Conservation (phyloP, 1,140 invertebrate genomes). For the Wiebesia pumilae region DNA sequence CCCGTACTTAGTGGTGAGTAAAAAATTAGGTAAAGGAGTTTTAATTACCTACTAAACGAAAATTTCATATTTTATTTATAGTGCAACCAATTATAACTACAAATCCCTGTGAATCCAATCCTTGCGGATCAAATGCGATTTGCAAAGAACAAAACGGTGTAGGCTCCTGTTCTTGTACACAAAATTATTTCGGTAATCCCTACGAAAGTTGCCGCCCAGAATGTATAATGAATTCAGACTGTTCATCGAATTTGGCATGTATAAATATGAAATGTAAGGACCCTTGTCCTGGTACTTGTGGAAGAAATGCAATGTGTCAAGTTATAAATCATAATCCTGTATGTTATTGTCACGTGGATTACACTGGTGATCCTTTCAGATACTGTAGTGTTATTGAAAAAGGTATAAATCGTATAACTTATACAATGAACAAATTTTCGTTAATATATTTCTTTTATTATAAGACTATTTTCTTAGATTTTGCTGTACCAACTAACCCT, state of each 20-base stretch:
- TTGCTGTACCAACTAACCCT: conserved; percentile 61
- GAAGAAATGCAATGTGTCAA: conserved; percentile 76
- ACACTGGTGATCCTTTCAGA: conserved; percentile 75
- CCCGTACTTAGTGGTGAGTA: conserved; percentile 48
- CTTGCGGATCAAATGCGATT: conserved; percentile 83
- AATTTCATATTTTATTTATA: conserved; percentile 53
- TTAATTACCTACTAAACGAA: neutral
- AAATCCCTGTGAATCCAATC: conserved; percentile 80
- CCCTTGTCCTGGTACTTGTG: conserved; percentile 77
- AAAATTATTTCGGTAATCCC: conserved; percentile 83
- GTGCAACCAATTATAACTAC: conserved; percentile 49
- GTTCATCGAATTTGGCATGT: conserved; percentile 74
- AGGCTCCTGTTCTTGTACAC: conserved; percentile 80
- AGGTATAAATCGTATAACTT: conserved; percentile 34
- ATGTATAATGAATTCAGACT: conserved; percentile 75
- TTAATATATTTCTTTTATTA: neutral
- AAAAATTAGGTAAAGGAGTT: conserved; percentile 23
- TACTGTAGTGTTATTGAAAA: conserved; percentile 66
- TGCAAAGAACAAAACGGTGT: conserved; percentile 81
- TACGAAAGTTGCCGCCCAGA: conserved; percentile 81
- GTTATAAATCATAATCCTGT: conserved; percentile 73
- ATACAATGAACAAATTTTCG: neutral
- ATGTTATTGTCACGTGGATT: conserved; percentile 73
- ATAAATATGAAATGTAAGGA: conserved; percentile 75
- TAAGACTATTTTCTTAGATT: conserved; percentile 34